These are phyloP conservation scores for Serrognathus titanus DNA, from an alignment of 2,888 invertebrate genomes.

Conservation along the genomic window DNA sequence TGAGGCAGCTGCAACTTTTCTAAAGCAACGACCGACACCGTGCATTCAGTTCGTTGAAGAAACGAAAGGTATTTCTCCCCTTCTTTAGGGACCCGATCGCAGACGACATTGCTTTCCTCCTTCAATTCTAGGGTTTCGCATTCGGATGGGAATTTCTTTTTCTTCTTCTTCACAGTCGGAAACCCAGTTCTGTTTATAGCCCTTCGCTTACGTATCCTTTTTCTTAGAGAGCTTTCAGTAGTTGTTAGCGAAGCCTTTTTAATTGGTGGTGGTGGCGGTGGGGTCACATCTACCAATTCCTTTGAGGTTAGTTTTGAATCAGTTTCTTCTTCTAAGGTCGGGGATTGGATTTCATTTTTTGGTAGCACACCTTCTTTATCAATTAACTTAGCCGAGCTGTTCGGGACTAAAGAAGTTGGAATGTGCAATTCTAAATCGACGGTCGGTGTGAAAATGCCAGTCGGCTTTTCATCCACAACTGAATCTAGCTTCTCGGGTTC, in stretches of 20 bases:
- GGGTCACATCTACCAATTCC: background rate
- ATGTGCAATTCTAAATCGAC: constrained; percentile 59
- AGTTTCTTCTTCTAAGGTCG: constrained; percentile 23
- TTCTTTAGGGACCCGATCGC: constrained; percentile 67
- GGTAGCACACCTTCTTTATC: background rate
- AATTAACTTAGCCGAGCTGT: background rate
- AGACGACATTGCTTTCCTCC: constrained; percentile 35
- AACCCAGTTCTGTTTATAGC: constrained; percentile 85
- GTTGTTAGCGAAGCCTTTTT: constrained; percentile 1
- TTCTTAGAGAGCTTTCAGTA: constrained; percentile 34
- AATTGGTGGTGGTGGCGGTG: background rate
- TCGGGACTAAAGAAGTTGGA: background rate
- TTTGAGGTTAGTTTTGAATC: background rate
- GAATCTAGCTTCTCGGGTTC: constrained; percentile 41
- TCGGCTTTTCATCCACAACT: constrained; percentile 49
- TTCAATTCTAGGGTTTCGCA: constrained; percentile 17
- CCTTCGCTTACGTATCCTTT: constrained; percentile 63
- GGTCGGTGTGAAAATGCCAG: constrained; percentile 69
- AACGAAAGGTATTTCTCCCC: constrained; percentile 67
- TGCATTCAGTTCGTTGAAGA: constrained; percentile 57
- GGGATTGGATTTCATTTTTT: background rate
- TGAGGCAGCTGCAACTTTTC: constrained; percentile 55
- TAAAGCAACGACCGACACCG: constrained; percentile 59
- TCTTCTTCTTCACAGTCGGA: constrained; percentile 80
- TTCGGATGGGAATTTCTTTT: constrained; percentile 49